phyloP scores from a whole-genome alignment of 1,140 invertebrate species.

The Asobara japonica region DNA sequence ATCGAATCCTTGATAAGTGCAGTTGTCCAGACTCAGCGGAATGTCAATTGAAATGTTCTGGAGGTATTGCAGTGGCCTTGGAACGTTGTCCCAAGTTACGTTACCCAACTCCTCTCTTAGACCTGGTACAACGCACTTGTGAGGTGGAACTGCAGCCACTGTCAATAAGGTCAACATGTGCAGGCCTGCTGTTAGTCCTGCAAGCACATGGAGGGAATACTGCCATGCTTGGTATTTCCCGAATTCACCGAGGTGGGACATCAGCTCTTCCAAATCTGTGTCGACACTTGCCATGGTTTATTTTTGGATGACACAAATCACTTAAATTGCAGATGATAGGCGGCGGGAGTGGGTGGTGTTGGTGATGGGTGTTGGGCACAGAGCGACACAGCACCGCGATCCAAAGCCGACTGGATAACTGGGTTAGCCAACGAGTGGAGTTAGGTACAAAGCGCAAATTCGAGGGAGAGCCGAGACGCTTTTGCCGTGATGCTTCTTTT shows the following conservation, averaged over 20 bases:
- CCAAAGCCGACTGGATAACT: slow-evolving; percentile 37
- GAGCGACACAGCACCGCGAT: not conserved
- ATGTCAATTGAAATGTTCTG: slow-evolving; percentile 64
- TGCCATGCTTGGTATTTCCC: slow-evolving; percentile 81
- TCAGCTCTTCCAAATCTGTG: slow-evolving; percentile 73
- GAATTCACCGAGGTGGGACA: slow-evolving; percentile 80
- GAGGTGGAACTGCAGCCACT: slow-evolving; percentile 80
- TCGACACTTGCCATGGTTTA: slow-evolving; percentile 68
- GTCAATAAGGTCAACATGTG: slow-evolving; percentile 83
- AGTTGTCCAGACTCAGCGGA: slow-evolving; percentile 67
- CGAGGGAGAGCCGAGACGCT: not conserved
- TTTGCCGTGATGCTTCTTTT: not conserved
- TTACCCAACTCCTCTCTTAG: slow-evolving; percentile 54
- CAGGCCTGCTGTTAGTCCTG: slow-evolving; percentile 78
- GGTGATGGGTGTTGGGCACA: not conserved
- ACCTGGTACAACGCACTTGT: slow-evolving; percentile 75
- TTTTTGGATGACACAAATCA: not conserved
- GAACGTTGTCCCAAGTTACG: slow-evolving; percentile 65
- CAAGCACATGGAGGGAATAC: slow-evolving; percentile 78
- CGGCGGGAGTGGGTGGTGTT: not conserved
- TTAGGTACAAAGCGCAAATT: too few species aligned
- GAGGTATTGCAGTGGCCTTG: not conserved
- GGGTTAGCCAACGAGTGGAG: slow-evolving; percentile 33
- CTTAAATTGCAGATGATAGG: not conserved
- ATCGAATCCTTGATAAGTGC: slow-evolving; percentile 61